Percentiles rank a stretch among this genome's conserved stretches.
These are phyloP conservation scores for Bombus difficillimus DNA, from an alignment of 1,140 invertebrate genomes.

Conservation along the genomic window DNA sequence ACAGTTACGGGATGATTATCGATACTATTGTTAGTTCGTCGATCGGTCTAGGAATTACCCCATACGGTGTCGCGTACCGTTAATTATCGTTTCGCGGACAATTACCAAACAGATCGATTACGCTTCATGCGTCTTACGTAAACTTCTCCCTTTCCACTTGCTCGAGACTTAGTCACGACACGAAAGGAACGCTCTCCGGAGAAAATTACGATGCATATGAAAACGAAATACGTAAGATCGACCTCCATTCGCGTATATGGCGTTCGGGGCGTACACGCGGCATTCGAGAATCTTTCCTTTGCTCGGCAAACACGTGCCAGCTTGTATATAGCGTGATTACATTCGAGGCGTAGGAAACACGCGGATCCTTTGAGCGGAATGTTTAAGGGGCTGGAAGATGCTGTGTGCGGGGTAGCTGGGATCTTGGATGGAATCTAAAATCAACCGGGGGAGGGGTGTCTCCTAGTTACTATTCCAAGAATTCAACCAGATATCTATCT, in stretches of 20 bases:
- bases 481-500: conserved; percentile 57
- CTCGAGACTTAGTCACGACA: no score
- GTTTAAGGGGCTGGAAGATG: conserved; percentile 27
- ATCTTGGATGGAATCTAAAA: conserved; percentile 67
- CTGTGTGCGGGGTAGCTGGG: background rate
- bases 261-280: background rate
- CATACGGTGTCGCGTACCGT: conserved; percentile 38
- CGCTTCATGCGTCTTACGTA: background rate
- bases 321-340: conserved; percentile 29
- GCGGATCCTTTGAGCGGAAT: conserved; percentile 47
- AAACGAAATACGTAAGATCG: background rate
- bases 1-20: conserved; percentile 66
- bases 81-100: conserved; percentile 64
- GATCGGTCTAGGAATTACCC: conserved; percentile 50
- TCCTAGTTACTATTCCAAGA: conserved; percentile 66
- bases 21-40: conserved; percentile 54
- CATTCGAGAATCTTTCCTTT: conserved; percentile 22
- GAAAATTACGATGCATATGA: background rate
- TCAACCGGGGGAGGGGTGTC: conserved; percentile 43
- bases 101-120: conserved; percentile 49
- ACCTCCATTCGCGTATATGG: background rate
- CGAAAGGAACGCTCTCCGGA: background rate
- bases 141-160: background rate
- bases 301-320: conserved; percentile 36
- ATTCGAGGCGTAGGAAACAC: conserved; percentile 54